Evolutionary conservation across 2,797 vertebrate genomes (phyloP).

Genomic region (Coluber constrictor): DNA sequence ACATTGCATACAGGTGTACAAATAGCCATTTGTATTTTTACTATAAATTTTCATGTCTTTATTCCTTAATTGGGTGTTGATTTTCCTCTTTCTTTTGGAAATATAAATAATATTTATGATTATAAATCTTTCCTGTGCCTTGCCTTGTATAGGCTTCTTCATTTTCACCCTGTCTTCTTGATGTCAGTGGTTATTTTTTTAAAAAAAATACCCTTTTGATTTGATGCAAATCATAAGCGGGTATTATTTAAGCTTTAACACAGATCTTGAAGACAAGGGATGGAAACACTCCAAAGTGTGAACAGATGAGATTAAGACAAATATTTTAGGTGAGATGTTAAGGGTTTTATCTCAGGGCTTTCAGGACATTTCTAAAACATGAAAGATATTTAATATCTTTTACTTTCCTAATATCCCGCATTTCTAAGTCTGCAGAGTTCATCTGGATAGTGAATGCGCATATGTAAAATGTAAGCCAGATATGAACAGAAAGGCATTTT

Average conservation of each 20-base stretch:
- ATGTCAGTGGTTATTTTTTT: not conserved
- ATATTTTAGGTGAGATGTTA: not conserved
- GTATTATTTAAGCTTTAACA: not conserved
- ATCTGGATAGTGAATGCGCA: not conserved
- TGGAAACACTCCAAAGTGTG: not conserved
- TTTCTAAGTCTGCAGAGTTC: not conserved
- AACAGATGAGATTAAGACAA: not conserved
- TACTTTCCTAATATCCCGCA: not conserved
- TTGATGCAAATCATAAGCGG: not conserved
- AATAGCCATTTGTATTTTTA: not conserved
- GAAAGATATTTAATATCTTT: not conserved
- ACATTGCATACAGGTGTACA: not conserved
- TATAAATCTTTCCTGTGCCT: not conserved
- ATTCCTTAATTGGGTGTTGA: not conserved
- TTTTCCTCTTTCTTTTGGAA: not conserved
- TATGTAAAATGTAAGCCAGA: not conserved
- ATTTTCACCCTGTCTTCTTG: not conserved
- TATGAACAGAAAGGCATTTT: conserved; percentile 1
- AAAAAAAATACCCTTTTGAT: not conserved
- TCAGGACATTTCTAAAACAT: not conserved
- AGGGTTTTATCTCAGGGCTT: not conserved
- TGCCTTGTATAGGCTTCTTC: too few relatives aligned
- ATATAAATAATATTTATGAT: not conserved
- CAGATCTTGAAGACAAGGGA: not conserved
- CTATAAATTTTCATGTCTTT: not conserved